Percentiles rank a stretch among this genome's conserved stretches.
Evolutionary conservation across 2,113 vertebrate species (phyloP).

Genomic region (Burhinus bistriatus): DNA sequence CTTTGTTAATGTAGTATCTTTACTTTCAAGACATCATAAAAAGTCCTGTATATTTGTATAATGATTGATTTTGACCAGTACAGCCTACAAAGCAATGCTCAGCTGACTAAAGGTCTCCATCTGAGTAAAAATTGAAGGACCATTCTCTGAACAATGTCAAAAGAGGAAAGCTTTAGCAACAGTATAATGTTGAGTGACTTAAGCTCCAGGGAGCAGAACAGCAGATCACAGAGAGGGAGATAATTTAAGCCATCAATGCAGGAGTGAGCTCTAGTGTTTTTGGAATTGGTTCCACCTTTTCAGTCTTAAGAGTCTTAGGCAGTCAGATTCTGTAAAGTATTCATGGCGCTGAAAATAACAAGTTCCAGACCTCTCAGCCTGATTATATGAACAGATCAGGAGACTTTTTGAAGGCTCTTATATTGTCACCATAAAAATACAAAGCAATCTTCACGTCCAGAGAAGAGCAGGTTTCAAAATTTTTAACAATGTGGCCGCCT

Average conservation of each 20-base stretch:
- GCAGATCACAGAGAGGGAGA: neutral
- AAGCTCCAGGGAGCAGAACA: neutral
- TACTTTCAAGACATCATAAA: neutral
- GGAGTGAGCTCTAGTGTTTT: neutral
- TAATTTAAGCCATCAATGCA: neutral
- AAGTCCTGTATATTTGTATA: neutral
- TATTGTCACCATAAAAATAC: neutral
- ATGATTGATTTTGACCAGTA: neutral
- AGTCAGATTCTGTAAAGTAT: neutral
- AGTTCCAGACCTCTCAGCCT: neutral
- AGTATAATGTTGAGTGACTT: neutral
- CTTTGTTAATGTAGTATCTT: neutral
- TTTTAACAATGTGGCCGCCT: neutral
- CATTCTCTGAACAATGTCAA: neutral
- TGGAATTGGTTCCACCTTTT: neutral
- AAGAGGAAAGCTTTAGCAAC: neutral
- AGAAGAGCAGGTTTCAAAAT: neutral
- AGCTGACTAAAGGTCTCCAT: neutral
- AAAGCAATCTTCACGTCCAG: neutral
- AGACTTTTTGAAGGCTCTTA: neutral
- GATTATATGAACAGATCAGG: neutral
- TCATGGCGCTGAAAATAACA: neutral
- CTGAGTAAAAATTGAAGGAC: neutral
- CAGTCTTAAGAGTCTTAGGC: neutral
- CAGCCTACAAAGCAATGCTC: neutral